Evolutionary conservation across 1,140 invertebrate species (phyloP).

Genomic region (Coptotermes formosanus): DNA sequence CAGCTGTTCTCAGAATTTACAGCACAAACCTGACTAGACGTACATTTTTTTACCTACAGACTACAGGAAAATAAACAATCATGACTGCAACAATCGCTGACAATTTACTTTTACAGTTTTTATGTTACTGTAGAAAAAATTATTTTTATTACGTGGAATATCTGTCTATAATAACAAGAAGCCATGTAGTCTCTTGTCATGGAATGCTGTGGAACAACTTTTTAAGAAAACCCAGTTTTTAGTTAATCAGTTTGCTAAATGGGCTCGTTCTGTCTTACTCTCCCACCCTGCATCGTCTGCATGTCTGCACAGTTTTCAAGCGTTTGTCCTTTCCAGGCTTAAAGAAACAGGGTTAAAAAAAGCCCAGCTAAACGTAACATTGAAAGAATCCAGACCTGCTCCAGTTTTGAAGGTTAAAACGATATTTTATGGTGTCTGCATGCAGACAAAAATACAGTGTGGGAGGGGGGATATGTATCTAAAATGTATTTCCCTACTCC

Average conservation of each 20-base stretch:
- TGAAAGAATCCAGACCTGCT: background rate
- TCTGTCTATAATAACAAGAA: background rate
- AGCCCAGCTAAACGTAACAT: background rate
- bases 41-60: background rate
- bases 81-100: background rate
- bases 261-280: background rate
- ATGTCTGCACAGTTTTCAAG: background rate
- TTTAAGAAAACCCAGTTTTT: background rate
- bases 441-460: background rate
- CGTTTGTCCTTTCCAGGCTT: background rate
- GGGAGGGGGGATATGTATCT: background rate
- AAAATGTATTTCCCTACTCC: background rate
- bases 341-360: background rate
- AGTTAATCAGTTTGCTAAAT: constrained; percentile 7
- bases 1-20: constrained; percentile 1
- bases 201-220: background rate
- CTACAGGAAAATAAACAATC: background rate
- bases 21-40: background rate
- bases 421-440: background rate
- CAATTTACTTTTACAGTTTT: background rate
- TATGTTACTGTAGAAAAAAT: background rate
- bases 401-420: background rate
- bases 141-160: background rate
- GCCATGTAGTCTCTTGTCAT: background rate
- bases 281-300: background rate